Evolutionary conservation across 2,113 vertebrate species (phyloP), one percentile per base, ranked within the genome.

Genomic region (Poeciliopsis prolifica): DNA sequence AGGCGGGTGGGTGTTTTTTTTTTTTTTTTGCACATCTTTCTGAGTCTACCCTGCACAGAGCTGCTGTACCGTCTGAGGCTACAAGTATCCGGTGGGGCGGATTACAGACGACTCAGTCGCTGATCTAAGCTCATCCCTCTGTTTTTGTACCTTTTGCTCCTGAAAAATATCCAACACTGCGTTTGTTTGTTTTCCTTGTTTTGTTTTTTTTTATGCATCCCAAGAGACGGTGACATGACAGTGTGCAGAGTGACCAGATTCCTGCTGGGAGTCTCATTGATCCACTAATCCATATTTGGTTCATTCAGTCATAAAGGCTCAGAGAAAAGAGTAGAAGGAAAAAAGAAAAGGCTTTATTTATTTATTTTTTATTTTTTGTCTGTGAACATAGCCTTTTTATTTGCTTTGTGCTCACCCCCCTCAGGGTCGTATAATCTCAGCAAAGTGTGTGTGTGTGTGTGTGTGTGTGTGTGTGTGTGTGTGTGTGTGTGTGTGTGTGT

Each of bases 211-310:
- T 29, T 28, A 42, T 62, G 24, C 61, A 15, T 80, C 83, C 83
- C 77, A 0, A 37, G 72, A 79, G 77, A 79, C 70, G 30, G 13
- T 33, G 29, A 24, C 24, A 78, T 81, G 64, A 71, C 64, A 78
- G 68, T 4, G 65, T 51, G 78, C 68, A 22, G 68, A 78, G 60
- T 79, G 75, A 80, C 79, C 85, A 74, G 84, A 86, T 77, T 74
- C 68, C 71, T 60, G 69, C 78, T 40, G 29, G 65, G 10, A 81
- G 24, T 81, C 73, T 61, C 75, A 89, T 84, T 82, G 81, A 89
- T 87, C 85, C 80, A 81, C 80, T 92, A 89, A 92, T 90, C 74
- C 58, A 72, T 86, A 76, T 83, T 89, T 74, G 79, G 74, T 88
- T 86, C 80, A 75, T 75, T 87, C 84, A 83, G 83, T 87, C 77